Evolutionary conservation across 2,797 vertebrate genomes (phyloP), one percentile per base, ranked within the genome.

Genomic region (Setipinna tenuifilis): DNA sequence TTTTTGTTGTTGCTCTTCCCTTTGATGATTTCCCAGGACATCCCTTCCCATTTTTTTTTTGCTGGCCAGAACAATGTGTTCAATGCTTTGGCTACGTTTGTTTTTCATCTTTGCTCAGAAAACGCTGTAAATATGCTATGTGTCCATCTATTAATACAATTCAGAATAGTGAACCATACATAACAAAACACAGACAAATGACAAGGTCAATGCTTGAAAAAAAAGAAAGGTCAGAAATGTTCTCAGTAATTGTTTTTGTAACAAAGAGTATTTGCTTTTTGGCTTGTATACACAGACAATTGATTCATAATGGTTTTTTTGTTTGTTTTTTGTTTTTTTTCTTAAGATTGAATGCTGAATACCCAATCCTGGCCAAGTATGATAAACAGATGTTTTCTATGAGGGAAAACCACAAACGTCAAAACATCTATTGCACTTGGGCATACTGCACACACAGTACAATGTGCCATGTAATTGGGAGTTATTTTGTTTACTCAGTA

Each of bases 381-480:
- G 94, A 96, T 95, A 96, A 96, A 95, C 95, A 96, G 93, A 96
- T 94, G 94, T 93, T 91, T 86, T 90, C 92, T 93, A 91, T 93
- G 87, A 93, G 95, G 95, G 68, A 95, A 95, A 95, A 93, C 90
- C 93, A 92, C 94, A 93, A 95, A 92, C 93, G 94, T 94, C 95
- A 92, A 91, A 86, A 82, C 87, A 93, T 94, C 94, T 94, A 92
- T 91, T 92, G 94, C 92, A 90, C 95, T 58, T 44, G n/a, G 54
- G 58, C 16, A 62, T 25, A 46, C 46, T 50, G 81, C 82, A 35
- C 44, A 41, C 57, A 83, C 61, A 48, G 46, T 17, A 50, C 17
- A 80, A 12, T 80, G 44, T 71, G 28, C 16, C 54, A 9, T 80
- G 62, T 71, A 23, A 85, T 78, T 83, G 83, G 82, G 83, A 83